Base-by-base conservation (phyloP, 2,888 invertebrate genomes). In the Eilema caniola region DNA sequence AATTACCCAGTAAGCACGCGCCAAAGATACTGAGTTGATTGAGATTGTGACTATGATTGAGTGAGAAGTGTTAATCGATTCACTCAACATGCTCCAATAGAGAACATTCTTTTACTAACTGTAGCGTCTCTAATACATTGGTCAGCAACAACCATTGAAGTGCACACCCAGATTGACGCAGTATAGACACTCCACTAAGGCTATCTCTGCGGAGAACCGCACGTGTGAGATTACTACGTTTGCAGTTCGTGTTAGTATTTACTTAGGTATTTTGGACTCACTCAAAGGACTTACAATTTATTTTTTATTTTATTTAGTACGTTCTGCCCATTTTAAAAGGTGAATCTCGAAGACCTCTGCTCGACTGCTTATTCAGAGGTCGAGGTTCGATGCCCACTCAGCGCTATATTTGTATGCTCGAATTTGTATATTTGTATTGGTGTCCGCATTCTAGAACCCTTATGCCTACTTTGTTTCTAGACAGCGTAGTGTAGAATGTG, bases 191-290 rank as follows among this genome's bases (percentile, higher is more conserved):
- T 53, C 53, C 53, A 53, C 53, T 53, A 53, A 53, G 53, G 53
- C 53, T 20, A 53, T 53, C 53, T 20, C 53, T 53, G 53, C 53
- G 10, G 53, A n/a, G 53, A 53, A 53, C 53, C 53, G 53, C 53
- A 53, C 53, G 53, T n/a, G n/a, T n/a, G n/a, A 53, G 53, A 53
- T 53, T 53, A 53, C 53, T n/a, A 20, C 53, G 53, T 53, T 47
- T 47, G 20, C 47, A 47, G 20, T 47, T 53, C 53, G 53, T 53
- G 53, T n/a, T n/a, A 53, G 10, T n/a, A 53, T 53, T 53, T 53
- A n/a, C 53, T 53, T 16, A 16, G 53, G n/a, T 53, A n/a, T n/a
- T 53, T 53, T 53, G 2, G 41, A n/a, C n/a, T n/a, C 41, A 41
- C 16, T 41, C 16, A 16, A 4, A 41, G 41, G 14, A 41, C 16